Evolutionary conservation across 2,888 invertebrate genomes (phyloP).

Genomic region (Drosophila sordidula): DNA sequence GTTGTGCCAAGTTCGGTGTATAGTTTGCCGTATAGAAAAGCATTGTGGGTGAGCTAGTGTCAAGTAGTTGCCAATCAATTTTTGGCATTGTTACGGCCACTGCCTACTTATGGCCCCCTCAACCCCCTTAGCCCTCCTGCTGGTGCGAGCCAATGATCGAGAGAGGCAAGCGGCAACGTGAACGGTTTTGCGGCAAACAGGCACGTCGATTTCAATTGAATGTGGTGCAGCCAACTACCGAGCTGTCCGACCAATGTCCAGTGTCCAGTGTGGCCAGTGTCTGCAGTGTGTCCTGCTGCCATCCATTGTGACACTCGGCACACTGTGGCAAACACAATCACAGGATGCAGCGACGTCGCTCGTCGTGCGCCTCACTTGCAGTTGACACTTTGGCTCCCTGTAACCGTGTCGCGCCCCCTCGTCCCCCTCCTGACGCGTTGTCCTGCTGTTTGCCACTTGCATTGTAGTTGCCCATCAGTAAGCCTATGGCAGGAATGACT

Average conservation of each 20-base stretch:
- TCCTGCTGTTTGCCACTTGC: constrained; percentile 49
- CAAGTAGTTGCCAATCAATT: constrained; percentile 77
- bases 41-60: constrained; percentile 29
- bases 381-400: constrained; percentile 69
- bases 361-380: constrained; percentile 53
- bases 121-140: background rate
- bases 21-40: constrained; percentile 40
- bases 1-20: constrained; percentile 20
- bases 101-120: constrained; percentile 23
- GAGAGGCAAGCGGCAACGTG: constrained; percentile 41
- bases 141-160: background rate
- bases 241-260: constrained; percentile 24
- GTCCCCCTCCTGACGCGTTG: constrained; percentile 39
- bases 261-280: constrained; percentile 15
- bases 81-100: constrained; percentile 64
- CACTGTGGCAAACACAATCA: constrained; percentile 68
- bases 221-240: constrained; percentile 69
- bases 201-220: constrained; percentile 79
- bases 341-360: constrained; percentile 46
- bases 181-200: constrained; percentile 74
- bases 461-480: constrained; percentile 53
- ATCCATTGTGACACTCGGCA: constrained; percentile 72
- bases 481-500: constrained; percentile 55
- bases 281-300: constrained; percentile 24
- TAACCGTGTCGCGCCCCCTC: background rate